phyloP scores from a whole-genome alignment of 2,113 vertebrate species.

The Callaeas wilsoni region DNA sequence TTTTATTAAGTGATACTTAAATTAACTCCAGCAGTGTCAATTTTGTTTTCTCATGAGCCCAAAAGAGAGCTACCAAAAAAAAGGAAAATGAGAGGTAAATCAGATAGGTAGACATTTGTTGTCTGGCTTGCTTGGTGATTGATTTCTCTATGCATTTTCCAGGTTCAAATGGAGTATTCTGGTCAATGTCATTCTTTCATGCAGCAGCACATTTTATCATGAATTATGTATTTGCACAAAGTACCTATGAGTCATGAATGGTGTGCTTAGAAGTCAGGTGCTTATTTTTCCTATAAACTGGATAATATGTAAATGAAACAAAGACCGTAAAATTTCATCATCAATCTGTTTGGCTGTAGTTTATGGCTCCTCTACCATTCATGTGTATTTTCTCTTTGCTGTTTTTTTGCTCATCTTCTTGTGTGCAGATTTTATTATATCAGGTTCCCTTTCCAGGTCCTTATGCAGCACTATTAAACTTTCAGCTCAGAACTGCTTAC shows the following conservation, averaged over 20 bases:
- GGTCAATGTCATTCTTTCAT: not conserved
- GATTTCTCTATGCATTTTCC: not conserved
- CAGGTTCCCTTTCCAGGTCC: not conserved
- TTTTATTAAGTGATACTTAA: not conserved
- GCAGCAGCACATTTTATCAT: not conserved
- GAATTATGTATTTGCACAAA: not conserved
- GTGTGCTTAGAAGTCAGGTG: not conserved
- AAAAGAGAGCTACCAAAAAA: not conserved
- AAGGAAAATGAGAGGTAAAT: not conserved
- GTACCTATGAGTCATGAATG: not conserved
- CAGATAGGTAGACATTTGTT: not conserved
- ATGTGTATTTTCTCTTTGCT: not conserved
- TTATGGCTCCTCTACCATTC: not conserved
- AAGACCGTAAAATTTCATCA: not conserved
- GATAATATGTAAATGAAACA: slow-evolving; percentile 7
- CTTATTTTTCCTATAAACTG: not conserved
- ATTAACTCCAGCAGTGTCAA: not conserved
- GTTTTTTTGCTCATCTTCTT: not conserved
- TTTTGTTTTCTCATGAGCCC: not conserved
- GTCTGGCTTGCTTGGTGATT: not conserved
- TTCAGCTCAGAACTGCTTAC: not conserved
- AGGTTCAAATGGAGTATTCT: not conserved
- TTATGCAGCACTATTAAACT: not conserved
- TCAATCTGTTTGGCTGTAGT: not conserved
- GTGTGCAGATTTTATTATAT: not conserved